A percentile compares a stretch with the other conserved stretches of the same genome.
Evolutionary conservation across 2,888 invertebrate species (phyloP).

Genomic region (Melanchra persicariae): DNA sequence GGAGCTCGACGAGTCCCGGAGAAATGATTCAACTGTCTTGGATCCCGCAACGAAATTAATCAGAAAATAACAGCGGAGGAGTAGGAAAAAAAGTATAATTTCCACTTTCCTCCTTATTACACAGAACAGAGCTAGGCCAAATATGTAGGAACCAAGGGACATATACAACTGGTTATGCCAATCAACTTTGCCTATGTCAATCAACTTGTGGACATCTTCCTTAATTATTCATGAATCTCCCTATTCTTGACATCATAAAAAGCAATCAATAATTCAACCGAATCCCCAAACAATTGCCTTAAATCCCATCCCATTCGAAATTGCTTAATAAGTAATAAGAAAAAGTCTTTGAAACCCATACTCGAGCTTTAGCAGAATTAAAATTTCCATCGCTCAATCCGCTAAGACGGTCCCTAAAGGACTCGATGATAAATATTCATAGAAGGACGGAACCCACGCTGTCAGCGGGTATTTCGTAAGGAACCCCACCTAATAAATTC

Average conservation of each 20-base stretch:
- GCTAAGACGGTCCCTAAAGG: conserved; percentile 45
- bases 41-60: no score
- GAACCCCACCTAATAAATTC: conserved; percentile 57
- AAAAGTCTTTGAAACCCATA: conserved; percentile 39
- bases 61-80: no score
- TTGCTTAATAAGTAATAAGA: conserved; percentile 56
- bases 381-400: conserved; percentile 55
- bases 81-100: no score
- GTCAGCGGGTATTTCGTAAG: conserved; percentile 49
- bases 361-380: conserved; percentile 46
- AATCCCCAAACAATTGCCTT: conserved; percentile 29
- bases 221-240: conserved; percentile 19
- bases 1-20: no score
- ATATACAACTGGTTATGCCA: no score
- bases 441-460: conserved; percentile 37
- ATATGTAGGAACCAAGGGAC: no score
- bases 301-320: conserved; percentile 52
- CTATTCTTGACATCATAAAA: conserved; percentile 3
- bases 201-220: neutral
- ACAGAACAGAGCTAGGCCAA: no score
- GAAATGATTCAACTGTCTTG: no score
- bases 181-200: conserved; percentile 1
- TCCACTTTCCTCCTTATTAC: no score
- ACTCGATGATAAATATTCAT: conserved; percentile 65
- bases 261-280: conserved; percentile 42